Evolutionary conservation across 2,888 invertebrate genomes (phyloP).

Genomic region (Icerya purchasi): DNA sequence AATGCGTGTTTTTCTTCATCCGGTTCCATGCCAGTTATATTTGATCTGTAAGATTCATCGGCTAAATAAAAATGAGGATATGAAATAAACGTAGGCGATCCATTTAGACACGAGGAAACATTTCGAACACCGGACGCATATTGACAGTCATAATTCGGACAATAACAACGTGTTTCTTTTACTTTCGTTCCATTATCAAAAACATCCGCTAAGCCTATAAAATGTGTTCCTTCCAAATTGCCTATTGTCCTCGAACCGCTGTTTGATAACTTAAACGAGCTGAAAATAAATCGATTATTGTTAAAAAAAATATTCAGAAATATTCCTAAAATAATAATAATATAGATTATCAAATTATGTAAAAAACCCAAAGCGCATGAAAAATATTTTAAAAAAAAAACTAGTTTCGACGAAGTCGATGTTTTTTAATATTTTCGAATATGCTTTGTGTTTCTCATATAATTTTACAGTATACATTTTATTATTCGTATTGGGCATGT

Average conservation of each 20-base stretch:
- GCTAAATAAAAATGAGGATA: constrained; percentile 29
- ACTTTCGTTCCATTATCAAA: constrained; percentile 49
- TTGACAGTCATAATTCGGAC: constrained; percentile 23
- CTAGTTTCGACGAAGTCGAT: too few relatives aligned
- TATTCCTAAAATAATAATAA: neutral
- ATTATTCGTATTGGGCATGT: too few relatives aligned
- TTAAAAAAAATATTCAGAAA: constrained; percentile 1
- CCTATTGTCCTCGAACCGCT: constrained; percentile 21
- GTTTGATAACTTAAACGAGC: constrained; percentile 13
- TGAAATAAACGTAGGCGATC: constrained; percentile 26
- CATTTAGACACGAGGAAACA: constrained; percentile 23
- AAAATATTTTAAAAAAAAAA: neutral
- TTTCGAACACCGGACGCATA: constrained; percentile 20
- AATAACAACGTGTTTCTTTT: constrained; percentile 44
- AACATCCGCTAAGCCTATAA: constrained; percentile 35
- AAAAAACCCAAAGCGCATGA: neutral
- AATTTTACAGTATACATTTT: too few relatives aligned
- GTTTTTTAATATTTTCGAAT: too few relatives aligned
- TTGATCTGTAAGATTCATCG: constrained; percentile 23
- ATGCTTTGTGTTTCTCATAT: too few relatives aligned
- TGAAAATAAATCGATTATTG: constrained; percentile 13
- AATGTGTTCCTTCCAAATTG: constrained; percentile 32
- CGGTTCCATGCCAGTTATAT: constrained; percentile 26
- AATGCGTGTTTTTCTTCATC: constrained; percentile 25
- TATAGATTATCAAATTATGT: neutral